Evolutionary conservation across 2,797 vertebrate species (phyloP).

Genomic region (Erpetoichthys calabaricus): DNA sequence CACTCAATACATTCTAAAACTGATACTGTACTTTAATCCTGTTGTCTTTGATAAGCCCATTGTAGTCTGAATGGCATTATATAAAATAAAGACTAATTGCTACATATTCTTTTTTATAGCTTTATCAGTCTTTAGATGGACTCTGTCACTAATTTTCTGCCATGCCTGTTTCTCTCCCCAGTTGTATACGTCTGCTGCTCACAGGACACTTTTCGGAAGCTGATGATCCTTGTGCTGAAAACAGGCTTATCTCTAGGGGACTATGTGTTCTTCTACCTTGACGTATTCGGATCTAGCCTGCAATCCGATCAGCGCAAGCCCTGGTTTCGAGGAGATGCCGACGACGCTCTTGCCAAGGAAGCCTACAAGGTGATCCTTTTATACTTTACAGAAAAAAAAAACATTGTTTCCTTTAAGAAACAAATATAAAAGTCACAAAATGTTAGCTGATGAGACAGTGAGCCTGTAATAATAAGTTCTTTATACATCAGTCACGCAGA

Average conservation of each 20-base stretch:
- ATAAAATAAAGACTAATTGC: too few species aligned
- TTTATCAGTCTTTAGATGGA: not conserved
- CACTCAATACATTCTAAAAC: too few species aligned
- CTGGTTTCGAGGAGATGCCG: constrained; percentile 57
- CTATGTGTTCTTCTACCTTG: constrained; percentile 77
- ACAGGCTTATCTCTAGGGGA: constrained; percentile 50
- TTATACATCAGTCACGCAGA: too few species aligned
- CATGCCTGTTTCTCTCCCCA: constrained; percentile 19
- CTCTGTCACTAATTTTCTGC: not conserved
- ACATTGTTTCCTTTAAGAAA: not conserved
- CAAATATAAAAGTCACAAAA: too few species aligned
- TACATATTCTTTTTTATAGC: too few species aligned
- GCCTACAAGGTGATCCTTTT: constrained; percentile 55
- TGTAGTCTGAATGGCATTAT: too few species aligned
- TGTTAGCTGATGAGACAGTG: not conserved
- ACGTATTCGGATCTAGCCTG: constrained; percentile 65
- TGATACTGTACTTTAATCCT: too few species aligned
- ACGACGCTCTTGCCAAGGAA: constrained; percentile 42
- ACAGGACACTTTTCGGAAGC: constrained; percentile 50
- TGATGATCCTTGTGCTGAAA: constrained; percentile 61
- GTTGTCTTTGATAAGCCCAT: too few species aligned
- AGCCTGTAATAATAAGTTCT: not conserved
- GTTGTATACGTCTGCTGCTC: constrained; percentile 75
- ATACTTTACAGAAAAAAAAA: not conserved
- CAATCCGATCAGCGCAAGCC: constrained; percentile 36